Percentiles rank a stretch among this genome's conserved stretches.
Evolutionary conservation across 2,113 vertebrate species (phyloP).

Genomic region (Microcebus griseorufus): DNA sequence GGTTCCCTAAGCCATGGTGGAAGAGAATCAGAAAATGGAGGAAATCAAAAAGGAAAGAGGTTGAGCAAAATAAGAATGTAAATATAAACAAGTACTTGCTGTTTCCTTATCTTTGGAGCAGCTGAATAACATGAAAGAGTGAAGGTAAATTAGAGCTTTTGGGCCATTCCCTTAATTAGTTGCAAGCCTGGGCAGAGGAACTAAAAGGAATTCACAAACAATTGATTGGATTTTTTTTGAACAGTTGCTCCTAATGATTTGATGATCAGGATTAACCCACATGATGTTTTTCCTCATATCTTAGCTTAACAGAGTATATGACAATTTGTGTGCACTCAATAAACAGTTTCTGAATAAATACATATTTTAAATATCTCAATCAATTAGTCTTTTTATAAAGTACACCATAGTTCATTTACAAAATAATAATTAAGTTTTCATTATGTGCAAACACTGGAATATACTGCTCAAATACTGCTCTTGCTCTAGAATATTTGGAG

Average conservation of each 20-base stretch:
- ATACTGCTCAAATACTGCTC: not conserved
- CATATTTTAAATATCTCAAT: conserved; percentile 24
- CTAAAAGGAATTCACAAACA: not conserved
- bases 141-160: not conserved
- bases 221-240: not conserved
- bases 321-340: not conserved
- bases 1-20: not conserved
- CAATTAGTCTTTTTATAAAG: conserved; percentile 5
- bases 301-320: conserved; percentile 31
- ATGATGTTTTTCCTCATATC: not conserved
- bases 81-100: not conserved
- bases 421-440: conserved; percentile 8
- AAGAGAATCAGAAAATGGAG: not conserved
- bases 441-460: not conserved
- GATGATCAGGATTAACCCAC: not conserved
- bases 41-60: not conserved
- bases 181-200: not conserved
- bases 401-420: not conserved
- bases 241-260: conserved; percentile 1
- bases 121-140: not conserved
- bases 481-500: not conserved
- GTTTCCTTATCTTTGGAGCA: not conserved
- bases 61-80: not conserved
- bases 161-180: not conserved
- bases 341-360: conserved; percentile 38